Base-by-base conservation (phyloP, 1,140 invertebrate genomes). In the Eulimnadia texana region DNA sequence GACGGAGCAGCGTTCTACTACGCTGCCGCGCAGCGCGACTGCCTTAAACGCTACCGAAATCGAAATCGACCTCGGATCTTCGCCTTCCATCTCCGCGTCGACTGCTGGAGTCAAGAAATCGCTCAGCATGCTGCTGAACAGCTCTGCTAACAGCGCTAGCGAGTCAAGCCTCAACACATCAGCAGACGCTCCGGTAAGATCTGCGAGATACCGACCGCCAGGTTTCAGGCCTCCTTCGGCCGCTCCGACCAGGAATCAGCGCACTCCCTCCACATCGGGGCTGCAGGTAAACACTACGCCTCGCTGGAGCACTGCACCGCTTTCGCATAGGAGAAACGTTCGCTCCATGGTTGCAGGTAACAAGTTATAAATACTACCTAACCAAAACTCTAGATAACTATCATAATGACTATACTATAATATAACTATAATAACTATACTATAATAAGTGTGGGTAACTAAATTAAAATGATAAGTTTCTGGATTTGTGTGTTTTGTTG, bases 191-290 rank as follows among this genome's bases (percentile, higher is more conserved):
- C 50, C 62, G 1, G 86, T 88, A 2, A 89, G 90, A 68, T 90
- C 87, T 27, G 89, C 89, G 3, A 73, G 90, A 2, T 92, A 93
- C 69, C 74, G 89, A 1, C 87, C 89, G 0, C 88, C 88, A 0
- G 88, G 89, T 0, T 85, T 88, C 71, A 78, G 76, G 54, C 76
- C 77, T 52, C 68, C 66, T 10, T 63, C 66, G 3, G 9, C 63
- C 10, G 49, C 64, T 16, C 27, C 61, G 22, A 6, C 51, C 22
- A 27, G 50, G 47, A 58, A 65, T 50, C 66, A 66, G 56, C 58
- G 67, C 24, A 64, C 63, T 16, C 60, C 65, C 33, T 67, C 67
- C 28, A 64, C 63, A 19, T 63, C 66, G 22, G 58, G 67, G 22
- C 55, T 66, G 51, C 50, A 51, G 3, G n/a, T 25, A 28, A 51